phyloP scores from a whole-genome alignment of 1,140 invertebrate genomes.

The Drosophila yakuba region DNA sequence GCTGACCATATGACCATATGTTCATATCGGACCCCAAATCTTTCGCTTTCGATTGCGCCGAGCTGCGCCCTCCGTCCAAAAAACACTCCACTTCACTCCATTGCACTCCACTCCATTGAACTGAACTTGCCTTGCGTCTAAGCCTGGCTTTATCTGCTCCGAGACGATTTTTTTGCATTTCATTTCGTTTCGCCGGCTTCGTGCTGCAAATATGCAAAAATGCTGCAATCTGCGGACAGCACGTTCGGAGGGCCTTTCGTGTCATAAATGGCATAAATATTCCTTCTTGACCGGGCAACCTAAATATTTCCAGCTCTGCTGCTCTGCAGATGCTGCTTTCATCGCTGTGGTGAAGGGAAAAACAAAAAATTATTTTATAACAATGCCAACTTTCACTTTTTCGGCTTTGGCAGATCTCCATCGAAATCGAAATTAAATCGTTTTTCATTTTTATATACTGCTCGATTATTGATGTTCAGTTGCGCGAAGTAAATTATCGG shows the following conservation, averaged over 20 bases:
- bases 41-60: conserved; percentile 75
- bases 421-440: conserved; percentile 79
- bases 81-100: conserved; percentile 4
- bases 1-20: conserved; percentile 74
- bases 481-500: not conserved
- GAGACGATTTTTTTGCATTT: conserved; percentile 65
- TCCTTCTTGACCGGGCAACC: conserved; percentile 79
- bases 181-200: conserved; percentile 55
- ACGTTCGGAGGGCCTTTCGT: conserved; percentile 80
- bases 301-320: conserved; percentile 59
- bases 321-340: conserved; percentile 15
- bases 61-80: conserved; percentile 31
- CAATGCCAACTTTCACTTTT: conserved; percentile 77
- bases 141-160: conserved; percentile 61
- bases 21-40: conserved; percentile 62
- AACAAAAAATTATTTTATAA: conserved; percentile 47
- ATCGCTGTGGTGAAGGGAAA: not conserved
- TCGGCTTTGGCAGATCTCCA: conserved; percentile 11
- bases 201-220: conserved; percentile 81
- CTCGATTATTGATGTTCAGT: conserved; percentile 20
- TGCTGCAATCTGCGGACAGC: conserved; percentile 61
- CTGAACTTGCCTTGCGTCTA: conserved; percentile 11
- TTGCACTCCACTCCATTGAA: conserved; percentile 4
- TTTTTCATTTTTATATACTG: conserved; percentile 72
- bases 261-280: conserved; percentile 84